Evolutionary conservation across 2,888 invertebrate genomes (phyloP).

Genomic region (Leptinotarsa rubiginosa): DNA sequence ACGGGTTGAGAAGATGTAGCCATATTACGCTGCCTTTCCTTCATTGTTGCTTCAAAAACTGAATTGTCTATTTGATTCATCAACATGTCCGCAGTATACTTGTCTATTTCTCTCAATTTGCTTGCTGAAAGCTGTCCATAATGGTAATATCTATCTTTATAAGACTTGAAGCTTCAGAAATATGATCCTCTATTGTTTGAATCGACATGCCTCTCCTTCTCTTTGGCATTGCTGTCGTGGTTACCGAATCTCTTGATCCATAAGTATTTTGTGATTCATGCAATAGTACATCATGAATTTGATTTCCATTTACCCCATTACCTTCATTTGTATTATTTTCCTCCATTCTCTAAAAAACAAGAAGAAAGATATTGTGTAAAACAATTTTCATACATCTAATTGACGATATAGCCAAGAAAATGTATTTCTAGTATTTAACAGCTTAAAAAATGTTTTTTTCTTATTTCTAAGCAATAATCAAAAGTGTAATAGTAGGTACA

Average conservation of each 20-base stretch:
- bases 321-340: slow-evolving; percentile 1
- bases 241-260: background rate
- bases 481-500: background rate
- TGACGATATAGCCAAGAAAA: background rate
- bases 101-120: background rate
- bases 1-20: no score
- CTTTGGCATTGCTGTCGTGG: background rate
- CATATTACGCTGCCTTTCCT: no score
- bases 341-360: background rate
- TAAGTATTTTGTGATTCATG: background rate
- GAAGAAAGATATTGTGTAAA: background rate
- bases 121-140: background rate
- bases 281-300: background rate
- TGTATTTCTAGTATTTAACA: background rate
- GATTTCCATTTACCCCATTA: background rate
- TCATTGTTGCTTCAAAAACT: no score
- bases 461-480: background rate
- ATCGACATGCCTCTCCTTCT: background rate
- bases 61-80: no score
- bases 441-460: background rate
- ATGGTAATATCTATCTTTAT: background rate
- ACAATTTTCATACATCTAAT: background rate
- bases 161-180: background rate
- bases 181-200: background rate
- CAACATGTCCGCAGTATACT: no score